Base-by-base conservation (phyloP, 1,140 invertebrate species). In the Akabosia matsudoensis region DNA sequence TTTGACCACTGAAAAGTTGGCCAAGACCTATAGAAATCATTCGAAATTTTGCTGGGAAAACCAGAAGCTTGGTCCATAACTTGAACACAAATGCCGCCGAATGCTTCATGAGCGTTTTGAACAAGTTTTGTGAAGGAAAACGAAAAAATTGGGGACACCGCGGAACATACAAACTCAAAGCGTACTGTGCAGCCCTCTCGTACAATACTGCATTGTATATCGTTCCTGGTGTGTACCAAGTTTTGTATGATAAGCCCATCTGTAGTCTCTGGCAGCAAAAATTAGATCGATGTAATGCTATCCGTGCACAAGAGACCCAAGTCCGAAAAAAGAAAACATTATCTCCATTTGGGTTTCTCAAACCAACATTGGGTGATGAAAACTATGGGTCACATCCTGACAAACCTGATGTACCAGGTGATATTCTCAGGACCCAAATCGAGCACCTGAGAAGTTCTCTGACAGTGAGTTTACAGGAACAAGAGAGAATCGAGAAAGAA, bases 71-170 rank as follows among this genome's bases (percentile, higher is more conserved):
- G 13, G 24, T 77, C 1, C 31, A 26, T 2, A 73, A 77, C 10
- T 33, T 64, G 33, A 74, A 71, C 18, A 77, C 70, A 16, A 77
- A 77, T 51, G 18, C 34, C 1, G 71, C 72, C 14, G 76, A 77
- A 70, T 1, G 30, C 2, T 77, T 77, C 30, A 77, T 77, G 76
- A 1, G 4, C 3, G 18, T 51, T 24, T 52, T 70, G 30, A 51
- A 72, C n/a, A 71, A 33, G 0, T 34, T 13, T n/a, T 72, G 1
- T 18, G 33, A 14, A 30, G 76, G 76, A 22, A 77, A 77, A 74
- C 24, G 76, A 33, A 64, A 73, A 16, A 56, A 77, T 37, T 34
- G 64, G n/a, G 31, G 31, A 22, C 37, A 74, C 18, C 61, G 56
- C 22, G 30, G 33, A 22, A 22, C 45, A 1, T 77, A 77, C 28